Percentiles rank a stretch among this genome's conserved stretches.
These are phyloP conservation scores for Odontocolon sp. DNA, from an alignment of 2,888 invertebrate genomes.

Conservation along the genomic window DNA sequence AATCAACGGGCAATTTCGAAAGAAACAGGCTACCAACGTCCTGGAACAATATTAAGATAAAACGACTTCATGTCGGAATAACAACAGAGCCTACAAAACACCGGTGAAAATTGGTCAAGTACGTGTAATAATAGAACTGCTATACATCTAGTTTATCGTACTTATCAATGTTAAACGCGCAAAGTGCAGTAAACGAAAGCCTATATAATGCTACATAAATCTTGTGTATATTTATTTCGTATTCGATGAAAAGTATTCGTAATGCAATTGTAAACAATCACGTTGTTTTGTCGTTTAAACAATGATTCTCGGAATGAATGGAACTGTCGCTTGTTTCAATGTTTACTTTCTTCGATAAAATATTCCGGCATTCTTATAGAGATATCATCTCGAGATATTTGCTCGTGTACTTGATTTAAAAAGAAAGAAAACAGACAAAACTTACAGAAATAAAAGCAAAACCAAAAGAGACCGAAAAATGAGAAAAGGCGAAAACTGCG, in stretches of 20 bases:
- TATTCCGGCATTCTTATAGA: too few relatives aligned
- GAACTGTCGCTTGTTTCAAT: background rate
- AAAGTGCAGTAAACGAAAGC: background rate
- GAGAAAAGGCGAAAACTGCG: too few relatives aligned
- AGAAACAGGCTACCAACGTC: too few relatives aligned
- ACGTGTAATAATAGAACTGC: slow-evolving; percentile 19
- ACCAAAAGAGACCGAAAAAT: too few relatives aligned
- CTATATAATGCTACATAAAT: background rate
- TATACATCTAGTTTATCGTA: background rate
- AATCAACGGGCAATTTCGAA: too few relatives aligned
- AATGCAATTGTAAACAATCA: background rate
- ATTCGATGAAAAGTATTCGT: background rate
- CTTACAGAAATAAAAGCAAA: too few relatives aligned
- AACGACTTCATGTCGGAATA: background rate
- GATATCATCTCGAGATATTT: too few relatives aligned
- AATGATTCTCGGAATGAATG: background rate
- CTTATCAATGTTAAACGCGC: background rate
- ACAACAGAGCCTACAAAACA: slow-evolving; percentile 19
- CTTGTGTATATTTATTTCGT: too few relatives aligned
- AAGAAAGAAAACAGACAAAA: too few relatives aligned
- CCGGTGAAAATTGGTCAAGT: slow-evolving; percentile 51
- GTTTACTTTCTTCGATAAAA: background rate
- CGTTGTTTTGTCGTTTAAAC: background rate
- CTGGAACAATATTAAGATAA: slow-evolving; percentile 5
- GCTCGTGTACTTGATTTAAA: too few relatives aligned